phyloP scores from a whole-genome alignment of 2,888 invertebrate genomes.

The Vesta saturnalis region DNA sequence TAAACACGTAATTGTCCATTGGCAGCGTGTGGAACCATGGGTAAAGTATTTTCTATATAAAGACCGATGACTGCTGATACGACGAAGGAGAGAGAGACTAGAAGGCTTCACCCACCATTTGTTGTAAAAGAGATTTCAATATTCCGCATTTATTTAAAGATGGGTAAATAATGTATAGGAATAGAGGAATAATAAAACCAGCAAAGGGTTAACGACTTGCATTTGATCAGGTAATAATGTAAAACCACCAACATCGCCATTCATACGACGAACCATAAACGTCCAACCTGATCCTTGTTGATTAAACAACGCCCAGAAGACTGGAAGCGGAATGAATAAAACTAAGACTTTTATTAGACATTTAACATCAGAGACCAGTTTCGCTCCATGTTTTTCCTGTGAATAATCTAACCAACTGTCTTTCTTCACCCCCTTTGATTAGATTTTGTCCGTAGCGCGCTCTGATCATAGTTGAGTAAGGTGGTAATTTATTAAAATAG shows the following conservation, averaged over 20 bases:
- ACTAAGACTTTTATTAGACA: constrained; percentile 78
- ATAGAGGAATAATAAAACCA: constrained; percentile 87
- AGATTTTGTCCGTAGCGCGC: constrained; percentile 63
- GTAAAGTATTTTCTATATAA: constrained; percentile 76
- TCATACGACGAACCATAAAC: constrained; percentile 90
- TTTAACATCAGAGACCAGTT: constrained; percentile 83
- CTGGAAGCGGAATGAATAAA: constrained; percentile 88
- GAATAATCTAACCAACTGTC: constrained; percentile 94
- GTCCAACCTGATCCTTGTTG: constrained; percentile 96
- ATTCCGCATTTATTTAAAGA: constrained; percentile 72
- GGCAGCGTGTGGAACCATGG: constrained; percentile 66
- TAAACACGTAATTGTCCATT: constrained; percentile 75
- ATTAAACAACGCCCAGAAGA: constrained; percentile 98
- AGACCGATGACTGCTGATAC: constrained; percentile 88
- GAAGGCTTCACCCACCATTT: constrained; percentile 88
- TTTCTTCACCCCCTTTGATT: constrained; percentile 66
- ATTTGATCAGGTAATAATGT: constrained; percentile 92
- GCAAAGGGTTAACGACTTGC: constrained; percentile 90
- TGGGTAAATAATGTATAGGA: constrained; percentile 84
- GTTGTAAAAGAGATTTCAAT: constrained; percentile 82
- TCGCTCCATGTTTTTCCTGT: constrained; percentile 75
- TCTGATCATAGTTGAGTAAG: constrained; percentile 5
- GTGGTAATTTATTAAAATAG: neutral
- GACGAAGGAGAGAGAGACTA: constrained; percentile 88
- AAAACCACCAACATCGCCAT: constrained; percentile 79